phyloP scores from a whole-genome alignment of 1,140 invertebrate species.

The Ooceraea biroi region DNA sequence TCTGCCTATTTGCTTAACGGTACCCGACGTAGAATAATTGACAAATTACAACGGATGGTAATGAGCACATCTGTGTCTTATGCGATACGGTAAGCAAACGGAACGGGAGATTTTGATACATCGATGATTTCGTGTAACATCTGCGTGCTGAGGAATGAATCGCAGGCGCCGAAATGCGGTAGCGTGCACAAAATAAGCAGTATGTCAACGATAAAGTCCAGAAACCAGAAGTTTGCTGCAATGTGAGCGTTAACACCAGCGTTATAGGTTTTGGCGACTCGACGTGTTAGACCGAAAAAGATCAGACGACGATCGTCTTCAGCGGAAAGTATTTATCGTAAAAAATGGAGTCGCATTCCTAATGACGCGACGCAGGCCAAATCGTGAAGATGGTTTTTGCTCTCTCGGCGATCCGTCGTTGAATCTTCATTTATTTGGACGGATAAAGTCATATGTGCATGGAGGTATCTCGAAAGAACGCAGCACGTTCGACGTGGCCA shows the following conservation, averaged over 20 bases:
- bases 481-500: not conserved
- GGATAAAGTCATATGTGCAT: not conserved
- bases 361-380: not conserved
- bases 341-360: not conserved
- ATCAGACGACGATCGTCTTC: not conserved
- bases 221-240: conserved; percentile 1
- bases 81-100: no score
- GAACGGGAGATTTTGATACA: conserved; percentile 11
- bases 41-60: no score
- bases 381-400: not conserved
- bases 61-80: no score
- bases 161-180: conserved; percentile 4
- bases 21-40: no score
- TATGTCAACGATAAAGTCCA: conserved; percentile 42
- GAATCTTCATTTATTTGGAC: not conserved
- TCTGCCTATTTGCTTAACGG: no score
- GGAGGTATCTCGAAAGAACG: not conserved
- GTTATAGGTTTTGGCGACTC: not conserved
- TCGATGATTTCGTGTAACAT: conserved; percentile 38
- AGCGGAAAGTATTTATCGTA: not conserved
- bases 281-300: not conserved
- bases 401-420: no score
- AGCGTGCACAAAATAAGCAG: conserved; percentile 2
- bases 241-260: conserved; percentile 19
- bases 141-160: conserved; percentile 34